These are phyloP conservation scores for Plecotus auritus DNA, from an alignment of 2,113 vertebrate species.

Conservation along the genomic window DNA sequence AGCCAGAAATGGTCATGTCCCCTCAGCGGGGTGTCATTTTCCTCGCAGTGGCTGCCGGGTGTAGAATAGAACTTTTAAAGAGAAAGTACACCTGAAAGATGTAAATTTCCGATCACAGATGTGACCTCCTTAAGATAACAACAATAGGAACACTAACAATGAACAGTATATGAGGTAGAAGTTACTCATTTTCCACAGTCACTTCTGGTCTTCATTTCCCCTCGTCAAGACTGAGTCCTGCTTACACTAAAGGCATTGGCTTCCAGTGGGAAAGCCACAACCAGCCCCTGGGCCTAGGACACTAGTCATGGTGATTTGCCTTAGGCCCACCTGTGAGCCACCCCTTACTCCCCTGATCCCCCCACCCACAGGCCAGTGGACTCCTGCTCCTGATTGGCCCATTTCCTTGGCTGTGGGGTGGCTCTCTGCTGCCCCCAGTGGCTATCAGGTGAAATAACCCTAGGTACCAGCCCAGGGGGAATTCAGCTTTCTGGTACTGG, in stretches of 20 bases:
- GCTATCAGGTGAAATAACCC: not conserved
- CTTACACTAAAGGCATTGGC: not conserved
- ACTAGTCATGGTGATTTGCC: too few species aligned
- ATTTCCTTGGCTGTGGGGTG: not conserved
- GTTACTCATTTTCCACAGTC: not conserved
- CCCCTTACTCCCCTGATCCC: not conserved
- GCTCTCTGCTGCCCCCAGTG: constrained; percentile 25
- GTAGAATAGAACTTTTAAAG: not conserved
- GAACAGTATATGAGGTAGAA: not conserved
- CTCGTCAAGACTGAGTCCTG: not conserved
- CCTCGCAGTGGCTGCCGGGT: not conserved
- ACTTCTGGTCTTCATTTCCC: not conserved
- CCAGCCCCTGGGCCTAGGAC: not conserved
- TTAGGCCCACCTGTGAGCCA: not conserved
- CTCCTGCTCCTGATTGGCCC: not conserved
- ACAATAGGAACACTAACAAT: not conserved
- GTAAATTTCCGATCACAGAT: not conserved
- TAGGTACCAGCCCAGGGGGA: not conserved
- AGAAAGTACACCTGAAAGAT: not conserved
- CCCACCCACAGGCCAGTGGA: not conserved
- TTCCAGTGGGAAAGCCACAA: not conserved
- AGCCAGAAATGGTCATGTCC: not conserved
- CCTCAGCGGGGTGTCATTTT: not conserved
- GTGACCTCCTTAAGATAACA: not conserved
- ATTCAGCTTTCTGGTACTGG: not conserved